Conservation (phyloP, 2,113 vertebrate species). For the Oreochromis niloticus region DNA sequence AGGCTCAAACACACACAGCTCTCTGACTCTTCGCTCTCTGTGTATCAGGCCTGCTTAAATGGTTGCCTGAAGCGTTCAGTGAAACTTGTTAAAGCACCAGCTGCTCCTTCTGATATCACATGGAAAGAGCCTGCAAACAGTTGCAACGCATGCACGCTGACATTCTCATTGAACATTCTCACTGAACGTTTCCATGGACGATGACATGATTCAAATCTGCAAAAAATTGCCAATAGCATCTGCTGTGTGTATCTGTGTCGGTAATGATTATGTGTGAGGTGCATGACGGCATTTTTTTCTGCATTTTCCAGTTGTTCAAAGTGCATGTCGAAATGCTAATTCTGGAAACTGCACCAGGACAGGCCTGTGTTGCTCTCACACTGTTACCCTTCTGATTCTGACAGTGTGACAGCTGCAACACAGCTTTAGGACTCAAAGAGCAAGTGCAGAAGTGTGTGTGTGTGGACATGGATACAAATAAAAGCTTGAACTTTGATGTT, state of each 20-base stretch:
- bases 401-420: constrained; percentile 27
- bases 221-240: not conserved
- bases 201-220: not conserved
- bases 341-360: constrained; percentile 8
- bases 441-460: not conserved
- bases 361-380: not conserved
- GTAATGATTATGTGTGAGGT: not conserved
- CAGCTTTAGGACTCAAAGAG: not conserved
- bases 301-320: not conserved
- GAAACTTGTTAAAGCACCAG: constrained; percentile 25
- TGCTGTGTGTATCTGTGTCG: not conserved
- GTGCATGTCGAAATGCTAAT: not conserved
- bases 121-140: not conserved
- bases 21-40: not conserved
- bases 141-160: not conserved
- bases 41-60: constrained; percentile 10
- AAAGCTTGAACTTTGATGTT: not conserved
- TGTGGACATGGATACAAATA: not conserved
- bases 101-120: constrained; percentile 18
- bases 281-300: not conserved
- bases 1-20: not conserved
- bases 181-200: not conserved
- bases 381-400: not conserved
- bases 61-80: constrained; percentile 3
- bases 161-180: not conserved